These are phyloP conservation scores for Pterois miles DNA, from an alignment of 2,797 vertebrate genomes.

Conservation along the genomic window DNA sequence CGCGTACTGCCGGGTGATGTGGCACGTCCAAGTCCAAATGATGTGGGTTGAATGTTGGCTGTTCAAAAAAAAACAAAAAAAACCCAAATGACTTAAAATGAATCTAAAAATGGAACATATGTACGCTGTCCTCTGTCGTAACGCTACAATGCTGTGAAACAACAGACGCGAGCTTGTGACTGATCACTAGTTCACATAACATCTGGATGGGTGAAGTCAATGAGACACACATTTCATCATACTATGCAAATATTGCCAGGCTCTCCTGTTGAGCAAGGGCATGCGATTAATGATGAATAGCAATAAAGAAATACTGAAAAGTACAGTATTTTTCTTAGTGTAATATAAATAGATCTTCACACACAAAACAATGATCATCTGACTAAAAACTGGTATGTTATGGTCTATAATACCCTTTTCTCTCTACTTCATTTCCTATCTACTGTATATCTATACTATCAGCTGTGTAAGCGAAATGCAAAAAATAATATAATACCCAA, in stretches of 20 bases:
- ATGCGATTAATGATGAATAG: not conserved
- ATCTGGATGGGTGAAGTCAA: constrained; percentile 2
- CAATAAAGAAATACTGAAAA: not conserved
- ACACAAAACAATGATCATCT: not conserved
- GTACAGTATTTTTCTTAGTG: not conserved
- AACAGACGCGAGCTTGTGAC: not conserved
- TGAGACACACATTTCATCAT: not conserved
- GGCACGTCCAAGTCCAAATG: not conserved
- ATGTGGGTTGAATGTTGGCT: not conserved
- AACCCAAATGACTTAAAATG: not conserved
- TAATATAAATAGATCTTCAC: not conserved
- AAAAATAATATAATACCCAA: not conserved
- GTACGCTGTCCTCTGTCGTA: not conserved
- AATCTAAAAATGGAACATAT: not conserved
- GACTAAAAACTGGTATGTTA: too few species aligned
- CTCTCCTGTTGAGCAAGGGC: not conserved
- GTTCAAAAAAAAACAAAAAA: not conserved
- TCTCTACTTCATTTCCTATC: not conserved
- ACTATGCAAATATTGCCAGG: not conserved
- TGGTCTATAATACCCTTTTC: not conserved
- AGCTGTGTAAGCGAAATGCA: not conserved
- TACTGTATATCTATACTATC: not conserved
- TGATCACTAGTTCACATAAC: not conserved
- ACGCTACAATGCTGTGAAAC: not conserved
- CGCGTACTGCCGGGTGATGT: not conserved